A percentile compares a stretch with the other conserved stretches of the same genome.
Evolutionary conservation across 2,113 vertebrate genomes (phyloP).

Genomic region (Salvelinus alpinus): DNA sequence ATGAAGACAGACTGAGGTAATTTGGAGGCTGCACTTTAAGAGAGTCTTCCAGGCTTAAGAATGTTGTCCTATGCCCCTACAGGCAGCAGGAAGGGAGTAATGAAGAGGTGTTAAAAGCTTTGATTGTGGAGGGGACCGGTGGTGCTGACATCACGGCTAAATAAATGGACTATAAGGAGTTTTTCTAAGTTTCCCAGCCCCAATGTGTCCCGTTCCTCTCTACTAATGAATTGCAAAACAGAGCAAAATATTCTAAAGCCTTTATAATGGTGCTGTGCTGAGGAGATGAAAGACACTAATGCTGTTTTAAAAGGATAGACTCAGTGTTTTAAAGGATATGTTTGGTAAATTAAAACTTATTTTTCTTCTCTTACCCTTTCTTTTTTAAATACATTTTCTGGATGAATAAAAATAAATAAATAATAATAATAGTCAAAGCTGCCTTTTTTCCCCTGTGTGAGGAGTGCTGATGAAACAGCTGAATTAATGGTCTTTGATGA

Average conservation of each 20-base stretch:
- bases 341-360: constrained; percentile 42
- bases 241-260: constrained; percentile 46
- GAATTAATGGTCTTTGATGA: constrained; percentile 50
- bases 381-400: constrained; percentile 7
- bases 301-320: constrained; percentile 43
- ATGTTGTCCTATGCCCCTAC: not conserved
- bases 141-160: constrained; percentile 45
- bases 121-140: constrained; percentile 20
- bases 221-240: constrained; percentile 65
- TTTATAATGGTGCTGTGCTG: constrained; percentile 25
- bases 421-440: not conserved
- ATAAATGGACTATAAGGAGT: constrained; percentile 32
- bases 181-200: constrained; percentile 8
- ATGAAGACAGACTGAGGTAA: not conserved
- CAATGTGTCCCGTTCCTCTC: not conserved
- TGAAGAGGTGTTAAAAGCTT: constrained; percentile 35
- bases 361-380: constrained; percentile 12
- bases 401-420: not conserved
- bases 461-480: constrained; percentile 11
- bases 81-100: constrained; percentile 31
- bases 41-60: not conserved
- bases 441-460: not conserved
- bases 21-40: not conserved
- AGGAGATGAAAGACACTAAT: constrained; percentile 58
- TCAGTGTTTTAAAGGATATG: constrained; percentile 41